Conservation (phyloP, 1,140 invertebrate genomes). For the Dendroctonus valens region DNA sequence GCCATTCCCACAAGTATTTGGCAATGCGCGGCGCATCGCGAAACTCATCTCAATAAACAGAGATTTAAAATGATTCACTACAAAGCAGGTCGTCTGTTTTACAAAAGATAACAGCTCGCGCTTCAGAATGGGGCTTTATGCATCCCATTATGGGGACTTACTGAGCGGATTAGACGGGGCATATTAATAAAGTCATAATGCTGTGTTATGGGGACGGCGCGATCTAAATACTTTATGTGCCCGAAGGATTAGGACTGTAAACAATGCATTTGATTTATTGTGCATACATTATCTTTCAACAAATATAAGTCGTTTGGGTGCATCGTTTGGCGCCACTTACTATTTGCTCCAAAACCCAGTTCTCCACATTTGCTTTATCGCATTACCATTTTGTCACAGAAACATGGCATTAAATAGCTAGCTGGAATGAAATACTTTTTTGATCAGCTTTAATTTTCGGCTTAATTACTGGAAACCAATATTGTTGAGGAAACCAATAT, state of each 20-base stretch:
- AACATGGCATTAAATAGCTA: no score
- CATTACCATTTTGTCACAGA: no score
- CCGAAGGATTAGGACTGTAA: constrained; percentile 31
- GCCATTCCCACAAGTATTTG: constrained; percentile 45
- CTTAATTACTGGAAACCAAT: no score
- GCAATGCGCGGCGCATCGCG: constrained; percentile 15
- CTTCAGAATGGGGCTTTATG: constrained; percentile 45
- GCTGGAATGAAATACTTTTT: no score
- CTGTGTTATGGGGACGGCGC: constrained; percentile 36
- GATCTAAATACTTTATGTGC: constrained; percentile 32
- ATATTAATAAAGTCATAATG: constrained; percentile 50
- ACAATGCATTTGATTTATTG: constrained; percentile 30
- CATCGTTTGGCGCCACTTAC: constrained; percentile 3
- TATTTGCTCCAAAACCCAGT: background rate
- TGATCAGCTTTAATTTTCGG: no score
- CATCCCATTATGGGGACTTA: constrained; percentile 44
- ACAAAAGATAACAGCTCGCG: constrained; percentile 51
- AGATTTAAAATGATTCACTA: constrained; percentile 50
- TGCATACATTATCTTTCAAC: constrained; percentile 15
- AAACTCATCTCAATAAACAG: constrained; percentile 48
- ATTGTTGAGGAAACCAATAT: no score
- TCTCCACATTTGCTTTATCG: no score
- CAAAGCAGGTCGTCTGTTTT: constrained; percentile 52
- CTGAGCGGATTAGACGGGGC: constrained; percentile 43
- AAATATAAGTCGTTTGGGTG: constrained; percentile 6